Conservation (phyloP, 1,140 invertebrate species). For the Meloidogyne exigua region DNA sequence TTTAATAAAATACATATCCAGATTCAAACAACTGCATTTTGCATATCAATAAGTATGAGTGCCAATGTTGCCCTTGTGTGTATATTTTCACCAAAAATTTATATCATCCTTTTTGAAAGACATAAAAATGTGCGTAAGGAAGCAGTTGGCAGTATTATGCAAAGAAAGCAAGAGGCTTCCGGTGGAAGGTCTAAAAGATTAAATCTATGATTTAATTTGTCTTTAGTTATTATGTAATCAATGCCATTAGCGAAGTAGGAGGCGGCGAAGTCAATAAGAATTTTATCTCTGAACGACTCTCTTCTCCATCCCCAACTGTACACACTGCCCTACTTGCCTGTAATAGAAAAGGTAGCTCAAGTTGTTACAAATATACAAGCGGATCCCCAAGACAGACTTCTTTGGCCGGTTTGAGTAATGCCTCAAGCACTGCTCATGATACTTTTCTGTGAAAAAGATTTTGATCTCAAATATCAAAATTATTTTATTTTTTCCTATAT, state of each 20-base stretch:
- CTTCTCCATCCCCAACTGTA: conserved; percentile 37
- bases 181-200: neutral
- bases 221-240: conserved; percentile 29
- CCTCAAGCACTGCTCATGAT: conserved; percentile 55
- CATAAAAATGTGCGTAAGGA: conserved; percentile 71
- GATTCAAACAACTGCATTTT: conserved; percentile 69
- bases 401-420: conserved; percentile 44
- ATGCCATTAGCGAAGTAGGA: conserved; percentile 33
- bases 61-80: conserved; percentile 66
- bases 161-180: conserved; percentile 39
- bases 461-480: neutral
- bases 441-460: conserved; percentile 46
- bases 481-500: too few species aligned
- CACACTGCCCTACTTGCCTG: conserved; percentile 57
- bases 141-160: conserved; percentile 55
- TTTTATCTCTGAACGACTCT: neutral
- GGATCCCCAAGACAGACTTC: neutral
- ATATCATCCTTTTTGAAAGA: conserved; percentile 72
- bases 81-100: conserved; percentile 71
- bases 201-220: conserved; percentile 7
- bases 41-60: conserved; percentile 67
- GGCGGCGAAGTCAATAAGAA: neutral
- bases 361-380: neutral
- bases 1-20: conserved; percentile 40
- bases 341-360: conserved; percentile 38